Base-by-base conservation (phyloP, 2,888 invertebrate genomes). In the Carpatolechia fugitivella region DNA sequence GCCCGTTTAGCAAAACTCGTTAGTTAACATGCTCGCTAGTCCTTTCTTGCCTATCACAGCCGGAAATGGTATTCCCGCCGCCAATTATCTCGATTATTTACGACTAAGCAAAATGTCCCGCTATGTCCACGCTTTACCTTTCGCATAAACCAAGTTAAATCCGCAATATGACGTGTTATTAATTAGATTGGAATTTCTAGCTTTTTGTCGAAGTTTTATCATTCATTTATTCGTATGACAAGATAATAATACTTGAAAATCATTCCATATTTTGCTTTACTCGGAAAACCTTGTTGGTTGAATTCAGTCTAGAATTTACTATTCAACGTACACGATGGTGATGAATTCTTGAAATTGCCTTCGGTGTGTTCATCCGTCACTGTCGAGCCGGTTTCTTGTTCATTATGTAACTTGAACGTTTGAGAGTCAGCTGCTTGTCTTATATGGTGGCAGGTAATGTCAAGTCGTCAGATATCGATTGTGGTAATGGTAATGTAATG, bases 1-100 rank as follows among this genome's bases (percentile, higher is more conserved):
- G 76, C 76, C 72, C 70, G 81, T 77, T 82, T 76, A 65, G 74
- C 74, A 72, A 63, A 82, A 81, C 81, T 76, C 67, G 82, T 80
- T 81, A 70, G 65, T 71, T 76, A 75, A 68, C 73, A 72, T 74
- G 64, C 69, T 69, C 60, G 74, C 63, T 66, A 72, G 73, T 75
- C 75, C 74, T 78, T 72, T 71, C 70, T 71, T 72, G 72, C 66
- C 66, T 66, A 62, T 66, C 58, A 63, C 57, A 70, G 67, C 73
- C 74, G 78, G 78, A 79, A 79, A 70, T 70, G 58, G 63, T 62
- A 63, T 70, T 51, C 56, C 54, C 38, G 46, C 35, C 51, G 20
- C 51, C 54, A 54, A 54, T 54, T 54, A 54, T 20, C 13, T 14
- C 35, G 24, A 38, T 48, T 54, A 54, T 54, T 54, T 48, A 54